A percentile compares a stretch with the other conserved stretches of the same genome.
Evolutionary conservation across 1,140 invertebrate species (phyloP).

Genomic region (Drosophila suzukii): DNA sequence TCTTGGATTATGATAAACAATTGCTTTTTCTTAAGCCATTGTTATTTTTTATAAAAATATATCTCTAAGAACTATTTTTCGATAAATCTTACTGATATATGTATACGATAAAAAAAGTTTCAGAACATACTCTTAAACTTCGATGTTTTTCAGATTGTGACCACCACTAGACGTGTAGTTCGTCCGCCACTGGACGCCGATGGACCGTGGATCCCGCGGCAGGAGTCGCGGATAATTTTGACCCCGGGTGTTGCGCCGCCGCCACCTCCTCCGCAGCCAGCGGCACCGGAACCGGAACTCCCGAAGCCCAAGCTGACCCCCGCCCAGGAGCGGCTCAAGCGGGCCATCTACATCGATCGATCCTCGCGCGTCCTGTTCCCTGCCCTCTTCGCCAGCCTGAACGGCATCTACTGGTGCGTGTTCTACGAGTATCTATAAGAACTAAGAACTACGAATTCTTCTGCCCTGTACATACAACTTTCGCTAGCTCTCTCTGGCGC

Average conservation of each 20-base stretch:
- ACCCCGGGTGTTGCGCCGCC: slow-evolving; percentile 69
- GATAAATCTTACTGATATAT: too few species aligned
- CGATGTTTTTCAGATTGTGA: slow-evolving; percentile 56
- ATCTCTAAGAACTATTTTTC: too few species aligned
- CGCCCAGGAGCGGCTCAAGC: slow-evolving; percentile 88
- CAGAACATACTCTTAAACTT: too few species aligned
- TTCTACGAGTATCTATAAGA: slow-evolving; percentile 93
- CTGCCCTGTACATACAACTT: slow-evolving; percentile 58
- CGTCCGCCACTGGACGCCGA: slow-evolving; percentile 76
- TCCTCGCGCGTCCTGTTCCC: slow-evolving; percentile 95
- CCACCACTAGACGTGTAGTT: slow-evolving; percentile 67
- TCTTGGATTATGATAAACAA: too few species aligned
- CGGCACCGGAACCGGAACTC: slow-evolving; percentile 85
- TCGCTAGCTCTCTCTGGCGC: slow-evolving; percentile 29
- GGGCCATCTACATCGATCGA: slow-evolving; percentile 94
- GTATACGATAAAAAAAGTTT: too few species aligned
- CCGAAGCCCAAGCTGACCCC: slow-evolving; percentile 85
- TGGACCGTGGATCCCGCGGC: slow-evolving; percentile 82
- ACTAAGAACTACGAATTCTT: background rate
- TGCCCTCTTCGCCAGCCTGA: slow-evolving; percentile 92
- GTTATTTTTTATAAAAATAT: too few species aligned
- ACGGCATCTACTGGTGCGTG: slow-evolving; percentile 94
- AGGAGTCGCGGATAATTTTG: slow-evolving; percentile 78
- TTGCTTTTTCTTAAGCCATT: too few species aligned
- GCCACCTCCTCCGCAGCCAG: slow-evolving; percentile 83